Percentiles rank a stretch among this genome's conserved stretches.
These are phyloP conservation scores for Mesorhabditis spiculigera DNA, from an alignment of 2,888 invertebrate genomes.

Conservation along the genomic window DNA sequence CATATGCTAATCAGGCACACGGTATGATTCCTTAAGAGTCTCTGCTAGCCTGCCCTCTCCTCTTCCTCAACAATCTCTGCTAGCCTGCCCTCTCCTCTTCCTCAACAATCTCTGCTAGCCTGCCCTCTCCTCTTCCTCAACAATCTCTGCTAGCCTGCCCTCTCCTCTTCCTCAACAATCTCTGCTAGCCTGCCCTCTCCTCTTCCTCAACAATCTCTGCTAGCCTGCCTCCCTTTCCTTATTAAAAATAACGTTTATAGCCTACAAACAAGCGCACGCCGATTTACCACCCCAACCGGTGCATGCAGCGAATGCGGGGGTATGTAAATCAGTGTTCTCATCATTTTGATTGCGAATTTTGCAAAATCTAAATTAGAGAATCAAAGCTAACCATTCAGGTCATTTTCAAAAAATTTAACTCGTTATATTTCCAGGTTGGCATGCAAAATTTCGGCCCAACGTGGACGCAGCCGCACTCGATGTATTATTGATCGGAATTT, in stretches of 20 bases:
- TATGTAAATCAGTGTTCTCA: too few species aligned
- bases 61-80: too few species aligned
- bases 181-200: too few species aligned
- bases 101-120: too few species aligned
- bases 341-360: neutral
- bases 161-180: neutral
- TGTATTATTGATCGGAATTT: neutral
- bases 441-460: neutral
- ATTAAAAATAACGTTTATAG: neutral
- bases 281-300: neutral
- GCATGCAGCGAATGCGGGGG: neutral
- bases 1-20: neutral
- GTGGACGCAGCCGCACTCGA: slow-evolving; percentile 5
- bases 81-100: neutral
- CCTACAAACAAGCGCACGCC: neutral
- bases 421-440: neutral
- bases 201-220: too few species aligned
- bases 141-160: too few species aligned
- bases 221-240: neutral
- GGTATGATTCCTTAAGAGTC: neutral
- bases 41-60: too few species aligned
- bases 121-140: too few species aligned
- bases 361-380: neutral
- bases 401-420: too few species aligned
- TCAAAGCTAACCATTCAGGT: neutral